phyloP scores from a whole-genome alignment of 2,113 vertebrate species.

The Rousettus leschenaultii region DNA sequence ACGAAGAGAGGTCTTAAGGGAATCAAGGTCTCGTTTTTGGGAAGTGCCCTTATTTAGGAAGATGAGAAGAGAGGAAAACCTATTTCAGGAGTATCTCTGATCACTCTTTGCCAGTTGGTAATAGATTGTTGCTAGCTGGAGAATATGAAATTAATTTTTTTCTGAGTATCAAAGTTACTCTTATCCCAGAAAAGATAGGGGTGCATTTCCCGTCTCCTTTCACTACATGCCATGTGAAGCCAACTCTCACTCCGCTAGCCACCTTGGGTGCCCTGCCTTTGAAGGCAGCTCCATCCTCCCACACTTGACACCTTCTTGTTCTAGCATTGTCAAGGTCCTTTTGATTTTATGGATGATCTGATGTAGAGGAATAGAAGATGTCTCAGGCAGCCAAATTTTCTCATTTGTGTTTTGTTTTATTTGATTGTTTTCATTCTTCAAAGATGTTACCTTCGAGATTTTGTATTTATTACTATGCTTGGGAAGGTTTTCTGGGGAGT shows the following conservation, averaged over 20 bases:
- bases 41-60: neutral
- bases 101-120: neutral
- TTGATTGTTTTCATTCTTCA: neutral
- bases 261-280: neutral
- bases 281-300: neutral
- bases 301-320: neutral
- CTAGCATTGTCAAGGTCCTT: neutral
- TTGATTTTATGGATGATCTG: neutral
- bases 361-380: neutral
- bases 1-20: neutral
- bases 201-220: neutral
- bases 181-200: neutral
- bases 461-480: neutral
- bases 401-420: neutral
- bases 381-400: neutral
- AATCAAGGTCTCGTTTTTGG: neutral
- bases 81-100: neutral
- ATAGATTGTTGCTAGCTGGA: neutral
- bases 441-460: neutral
- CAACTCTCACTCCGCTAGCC: neutral
- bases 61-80: neutral
- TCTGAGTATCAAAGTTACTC: conserved; percentile 51
- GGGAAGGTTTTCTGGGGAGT: conserved; percentile 7
- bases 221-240: neutral
- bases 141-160: conserved; percentile 9